Percentiles rank a stretch among this genome's conserved stretches.
Evolutionary conservation across 1,140 invertebrate genomes (phyloP).

Genomic region (Zaprionus lachaisei): DNA sequence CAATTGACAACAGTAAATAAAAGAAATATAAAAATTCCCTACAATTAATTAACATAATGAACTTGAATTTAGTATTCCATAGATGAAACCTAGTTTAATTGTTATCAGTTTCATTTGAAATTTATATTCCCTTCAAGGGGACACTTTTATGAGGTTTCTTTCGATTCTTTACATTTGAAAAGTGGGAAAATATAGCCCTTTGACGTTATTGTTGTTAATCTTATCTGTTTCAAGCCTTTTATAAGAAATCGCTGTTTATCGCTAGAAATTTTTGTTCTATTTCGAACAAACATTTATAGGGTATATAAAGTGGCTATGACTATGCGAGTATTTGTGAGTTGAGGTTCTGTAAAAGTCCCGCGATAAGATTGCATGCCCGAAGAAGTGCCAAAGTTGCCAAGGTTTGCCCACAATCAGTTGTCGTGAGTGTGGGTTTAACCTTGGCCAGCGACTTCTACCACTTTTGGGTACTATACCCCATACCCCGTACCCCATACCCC

Average conservation of each 20-base stretch:
- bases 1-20: neutral
- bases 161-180: neutral
- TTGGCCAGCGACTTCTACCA: constrained; percentile 32
- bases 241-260: constrained; percentile 35
- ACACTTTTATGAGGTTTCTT: constrained; percentile 20
- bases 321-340: constrained; percentile 11
- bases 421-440: constrained; percentile 48
- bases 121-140: constrained; percentile 25
- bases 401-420: constrained; percentile 1
- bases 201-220: constrained; percentile 22
- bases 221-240: constrained; percentile 21
- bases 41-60: neutral
- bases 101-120: constrained; percentile 11
- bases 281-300: constrained; percentile 35
- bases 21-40: neutral
- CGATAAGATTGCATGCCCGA: constrained; percentile 63
- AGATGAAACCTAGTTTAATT: neutral
- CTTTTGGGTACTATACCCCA: neutral
- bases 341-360: constrained; percentile 19
- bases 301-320: constrained; percentile 19
- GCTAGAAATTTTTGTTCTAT: neutral
- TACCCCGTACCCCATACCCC: no score
- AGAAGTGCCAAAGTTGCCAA: constrained; percentile 50
- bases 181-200: constrained; percentile 15
- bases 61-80: constrained; percentile 10